Conservation (phyloP, 2,888 invertebrate species). For the Andrena marginata region DNA sequence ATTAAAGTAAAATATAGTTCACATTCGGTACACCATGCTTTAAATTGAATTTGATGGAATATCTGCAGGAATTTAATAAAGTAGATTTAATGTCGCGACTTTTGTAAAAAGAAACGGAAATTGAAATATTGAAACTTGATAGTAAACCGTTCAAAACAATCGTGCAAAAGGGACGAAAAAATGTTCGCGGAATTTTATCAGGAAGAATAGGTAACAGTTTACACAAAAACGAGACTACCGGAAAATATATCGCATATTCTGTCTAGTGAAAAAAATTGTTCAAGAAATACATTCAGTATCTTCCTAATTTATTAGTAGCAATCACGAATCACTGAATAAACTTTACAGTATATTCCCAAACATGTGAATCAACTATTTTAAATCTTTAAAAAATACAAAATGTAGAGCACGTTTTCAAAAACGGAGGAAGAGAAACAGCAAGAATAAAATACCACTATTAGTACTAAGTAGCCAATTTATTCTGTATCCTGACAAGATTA, state of each 20-base stretch:
- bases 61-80: no score
- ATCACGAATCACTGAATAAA: no score
- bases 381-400: no score
- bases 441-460: no score
- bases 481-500: not conserved
- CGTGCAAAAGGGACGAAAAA: not conserved
- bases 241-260: not conserved
- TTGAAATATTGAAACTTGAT: not conserved
- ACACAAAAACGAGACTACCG: not conserved
- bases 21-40: not conserved
- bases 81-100: not conserved
- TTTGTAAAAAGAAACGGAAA: not conserved
- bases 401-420: no score
- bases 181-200: not conserved
- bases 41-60: no score
- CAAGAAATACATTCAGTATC: no score
- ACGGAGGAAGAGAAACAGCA: no score
- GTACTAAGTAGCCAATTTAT: not conserved
- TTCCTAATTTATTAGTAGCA: no score
- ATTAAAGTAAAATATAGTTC: slow-evolving; percentile 2
- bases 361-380: no score
- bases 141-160: not conserved
- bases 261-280: not conserved
- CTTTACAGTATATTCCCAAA: no score
- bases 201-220: not conserved